Evolutionary conservation across 2,888 invertebrate genomes (phyloP).

Genomic region (Oligia strigilis): DNA sequence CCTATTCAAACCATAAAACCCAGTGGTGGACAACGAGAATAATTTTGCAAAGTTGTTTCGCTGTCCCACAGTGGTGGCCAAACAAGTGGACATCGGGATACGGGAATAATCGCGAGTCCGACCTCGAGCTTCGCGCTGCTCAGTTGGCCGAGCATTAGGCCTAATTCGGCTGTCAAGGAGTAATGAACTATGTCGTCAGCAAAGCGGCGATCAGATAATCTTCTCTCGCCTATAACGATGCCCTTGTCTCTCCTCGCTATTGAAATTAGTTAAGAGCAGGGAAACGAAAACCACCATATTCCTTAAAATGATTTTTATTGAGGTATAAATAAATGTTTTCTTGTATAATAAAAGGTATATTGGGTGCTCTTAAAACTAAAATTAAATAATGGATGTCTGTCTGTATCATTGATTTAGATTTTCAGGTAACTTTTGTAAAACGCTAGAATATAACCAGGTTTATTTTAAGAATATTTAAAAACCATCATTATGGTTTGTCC

Average conservation of each 20-base stretch:
- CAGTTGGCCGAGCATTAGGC: background rate
- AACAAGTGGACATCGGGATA: too few relatives aligned
- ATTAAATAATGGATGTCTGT: constrained; percentile 5
- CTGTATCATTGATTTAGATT: constrained; percentile 6
- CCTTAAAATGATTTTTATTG: constrained; percentile 28
- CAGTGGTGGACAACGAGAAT: too few relatives aligned
- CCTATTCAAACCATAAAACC: too few relatives aligned
- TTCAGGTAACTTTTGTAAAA: constrained; percentile 13
- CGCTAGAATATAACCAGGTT: background rate
- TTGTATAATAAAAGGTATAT: constrained; percentile 20
- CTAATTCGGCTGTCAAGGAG: background rate
- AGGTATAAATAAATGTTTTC: constrained; percentile 42
- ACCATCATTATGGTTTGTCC: background rate
- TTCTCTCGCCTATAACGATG: background rate
- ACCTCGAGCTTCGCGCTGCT: background rate
- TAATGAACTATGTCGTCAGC: background rate
- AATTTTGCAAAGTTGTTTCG: too few relatives aligned
- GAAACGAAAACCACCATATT: constrained; percentile 1
- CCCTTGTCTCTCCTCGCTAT: background rate
- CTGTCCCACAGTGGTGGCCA: too few relatives aligned
- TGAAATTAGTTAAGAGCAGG: background rate
- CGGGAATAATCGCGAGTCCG: background rate
- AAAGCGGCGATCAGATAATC: background rate
- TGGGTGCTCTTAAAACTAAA: constrained; percentile 25
- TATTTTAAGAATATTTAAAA: background rate